Evolutionary conservation across 2,888 invertebrate species (phyloP), one percentile per base, ranked within the genome.

Genomic region (Drosophila acutilabella): DNA sequence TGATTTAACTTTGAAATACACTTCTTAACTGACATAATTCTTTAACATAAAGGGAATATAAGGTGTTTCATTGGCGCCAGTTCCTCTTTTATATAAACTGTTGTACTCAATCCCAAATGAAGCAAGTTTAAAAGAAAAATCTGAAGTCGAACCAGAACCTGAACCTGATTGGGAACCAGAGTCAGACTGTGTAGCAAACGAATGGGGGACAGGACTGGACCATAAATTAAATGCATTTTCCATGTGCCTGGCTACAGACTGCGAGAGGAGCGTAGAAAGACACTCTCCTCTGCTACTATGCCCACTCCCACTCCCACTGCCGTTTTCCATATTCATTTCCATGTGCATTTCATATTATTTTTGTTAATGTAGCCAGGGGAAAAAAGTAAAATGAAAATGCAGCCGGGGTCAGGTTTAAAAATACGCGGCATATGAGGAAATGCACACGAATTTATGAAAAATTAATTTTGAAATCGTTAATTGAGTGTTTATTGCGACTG

Each of bases 401-500:
- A 13, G 47, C 11, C 56, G 71, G 64, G 72, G 64, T 80, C 71
- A 74, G 65, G 54, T 74, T 74, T 74, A 73, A 74, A 75, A 79
- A 76, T 74, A 88, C 62, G 66, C 59, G 65, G 58, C 60, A 89
- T 66, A 78, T 78, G 77, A 78, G 79, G 84, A 79, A 88, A 78
- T 80, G 73, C 78, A 75, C 72, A 70, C 62, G 88, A 88, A 83
- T 89, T 79, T 85, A 89, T 91, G 84, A 90, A 90, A 90, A 90
- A 89, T 89, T 89, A 87, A 89, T 91, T 90, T 87, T 80, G 64
- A 89, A 89, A 89, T 88, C 85, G 89, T 91, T 90, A 90, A 90
- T 90, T 90, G 90, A 90, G 91, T 90, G 90, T 90, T 90, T 90
- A 90, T 90, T 89, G 88, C 87, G 66, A 83, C 81, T 80, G 81